phyloP scores from a whole-genome alignment of 2,888 invertebrate genomes.

The Chouioia cunea region DNA sequence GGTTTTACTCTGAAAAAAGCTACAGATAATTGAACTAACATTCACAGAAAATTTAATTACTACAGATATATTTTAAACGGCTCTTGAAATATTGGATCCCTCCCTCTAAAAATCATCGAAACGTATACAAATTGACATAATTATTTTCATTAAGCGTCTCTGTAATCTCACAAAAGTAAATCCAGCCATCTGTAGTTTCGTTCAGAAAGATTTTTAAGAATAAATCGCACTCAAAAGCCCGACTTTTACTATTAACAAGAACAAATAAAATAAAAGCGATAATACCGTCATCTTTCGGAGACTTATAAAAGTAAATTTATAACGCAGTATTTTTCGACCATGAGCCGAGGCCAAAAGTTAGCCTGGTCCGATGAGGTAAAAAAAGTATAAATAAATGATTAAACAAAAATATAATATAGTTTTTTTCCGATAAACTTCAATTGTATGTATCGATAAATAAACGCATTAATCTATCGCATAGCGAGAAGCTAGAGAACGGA shows the following conservation, averaged over 20 bases:
- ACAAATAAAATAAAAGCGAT: constrained; percentile 44
- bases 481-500: constrained; percentile 17
- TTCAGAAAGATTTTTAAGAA: constrained; percentile 35
- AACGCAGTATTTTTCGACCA: constrained; percentile 57
- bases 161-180: constrained; percentile 24
- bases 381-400: constrained; percentile 27
- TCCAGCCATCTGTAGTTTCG: constrained; percentile 27
- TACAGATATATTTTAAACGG: constrained; percentile 29
- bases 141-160: constrained; percentile 20
- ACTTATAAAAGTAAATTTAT: constrained; percentile 49
- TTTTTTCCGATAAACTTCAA: constrained; percentile 42
- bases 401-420: constrained; percentile 47
- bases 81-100: neutral
- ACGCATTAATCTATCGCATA: constrained; percentile 41
- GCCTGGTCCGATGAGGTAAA: constrained; percentile 36
- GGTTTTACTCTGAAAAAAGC: constrained; percentile 33
- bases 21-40: constrained; percentile 34
- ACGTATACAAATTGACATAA: neutral
- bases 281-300: constrained; percentile 50
- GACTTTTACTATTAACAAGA: constrained; percentile 44
- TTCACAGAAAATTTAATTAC: neutral
- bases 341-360: constrained; percentile 34
- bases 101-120: too few relatives aligned
- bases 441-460: constrained; percentile 45
- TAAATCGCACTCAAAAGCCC: constrained; percentile 40